A percentile compares a stretch with the other conserved stretches of the same genome.
Conservation (phyloP, 2,797 vertebrate species). For the Poecile montanus region DNA sequence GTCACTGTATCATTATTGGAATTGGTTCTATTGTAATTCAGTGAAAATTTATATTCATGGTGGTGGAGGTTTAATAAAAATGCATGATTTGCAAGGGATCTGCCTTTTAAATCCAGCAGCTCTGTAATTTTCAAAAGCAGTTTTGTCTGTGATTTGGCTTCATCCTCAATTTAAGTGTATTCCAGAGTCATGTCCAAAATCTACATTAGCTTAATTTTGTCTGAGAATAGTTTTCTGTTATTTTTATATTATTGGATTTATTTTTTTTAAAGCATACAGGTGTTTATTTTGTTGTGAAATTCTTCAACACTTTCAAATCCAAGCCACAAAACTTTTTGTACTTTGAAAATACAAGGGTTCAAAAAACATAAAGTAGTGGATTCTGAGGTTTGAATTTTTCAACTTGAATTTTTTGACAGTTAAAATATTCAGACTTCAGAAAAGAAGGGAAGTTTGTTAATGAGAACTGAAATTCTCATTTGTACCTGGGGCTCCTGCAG, state of each 20-base stretch:
- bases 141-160: background rate
- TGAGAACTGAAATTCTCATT: background rate
- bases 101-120: background rate
- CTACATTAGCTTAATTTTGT: background rate
- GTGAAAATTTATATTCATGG: background rate
- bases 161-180: background rate
- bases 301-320: background rate
- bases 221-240: background rate
- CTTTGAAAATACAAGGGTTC: background rate
- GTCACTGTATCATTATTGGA: background rate
- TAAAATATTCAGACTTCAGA: background rate
- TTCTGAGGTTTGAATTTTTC: background rate
- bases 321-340: background rate
- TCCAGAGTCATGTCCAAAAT: background rate
- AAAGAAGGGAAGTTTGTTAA: background rate
- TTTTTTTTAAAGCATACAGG: background rate
- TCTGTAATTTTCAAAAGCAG: background rate
- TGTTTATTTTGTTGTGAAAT: background rate
- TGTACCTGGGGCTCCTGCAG: background rate
- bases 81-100: background rate
- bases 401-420: background rate
- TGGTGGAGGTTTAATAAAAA: background rate
- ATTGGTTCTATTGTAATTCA: background rate
- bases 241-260: background rate
- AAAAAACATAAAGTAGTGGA: background rate